Conservation (phyloP, 2,113 vertebrate genomes). For the Poecile atricapillus region DNA sequence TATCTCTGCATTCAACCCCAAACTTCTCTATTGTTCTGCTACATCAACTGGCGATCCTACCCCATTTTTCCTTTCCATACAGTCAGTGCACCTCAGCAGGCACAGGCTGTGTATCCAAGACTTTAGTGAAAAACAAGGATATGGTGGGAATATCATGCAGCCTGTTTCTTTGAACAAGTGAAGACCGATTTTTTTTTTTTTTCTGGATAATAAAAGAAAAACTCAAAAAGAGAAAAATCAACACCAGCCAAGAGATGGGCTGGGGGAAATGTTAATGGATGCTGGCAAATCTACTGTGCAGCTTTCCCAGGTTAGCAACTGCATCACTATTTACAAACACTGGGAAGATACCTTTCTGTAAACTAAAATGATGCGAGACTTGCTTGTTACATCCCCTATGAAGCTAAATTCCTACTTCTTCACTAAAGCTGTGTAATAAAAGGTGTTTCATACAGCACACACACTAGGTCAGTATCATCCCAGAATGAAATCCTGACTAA, state of each 20-base stretch:
- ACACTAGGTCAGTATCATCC: neutral
- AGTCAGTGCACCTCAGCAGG: neutral
- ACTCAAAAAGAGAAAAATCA: neutral
- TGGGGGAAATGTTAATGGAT: neutral
- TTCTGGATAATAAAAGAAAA: conserved; percentile 15
- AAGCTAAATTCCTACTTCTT: neutral
- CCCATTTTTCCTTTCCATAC: neutral
- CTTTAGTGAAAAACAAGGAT: neutral
- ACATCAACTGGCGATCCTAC: neutral
- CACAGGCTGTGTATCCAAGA: neutral
- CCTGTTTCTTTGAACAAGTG: neutral
- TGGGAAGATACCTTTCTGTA: neutral
- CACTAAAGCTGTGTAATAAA: neutral
- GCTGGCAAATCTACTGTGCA: neutral
- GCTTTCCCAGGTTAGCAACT: neutral
- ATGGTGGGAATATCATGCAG: neutral
- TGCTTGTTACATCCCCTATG: neutral
- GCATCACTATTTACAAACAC: neutral
- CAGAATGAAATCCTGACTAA: neutral
- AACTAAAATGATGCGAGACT: neutral
- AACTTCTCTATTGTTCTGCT: neutral
- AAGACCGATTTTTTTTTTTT: neutral
- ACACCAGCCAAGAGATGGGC: neutral
- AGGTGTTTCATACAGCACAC: neutral
- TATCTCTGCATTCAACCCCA: neutral